Evolutionary conservation across 2,797 vertebrate genomes (phyloP), one percentile per base, ranked within the genome.

Genomic region (Galagoides demidoff): DNA sequence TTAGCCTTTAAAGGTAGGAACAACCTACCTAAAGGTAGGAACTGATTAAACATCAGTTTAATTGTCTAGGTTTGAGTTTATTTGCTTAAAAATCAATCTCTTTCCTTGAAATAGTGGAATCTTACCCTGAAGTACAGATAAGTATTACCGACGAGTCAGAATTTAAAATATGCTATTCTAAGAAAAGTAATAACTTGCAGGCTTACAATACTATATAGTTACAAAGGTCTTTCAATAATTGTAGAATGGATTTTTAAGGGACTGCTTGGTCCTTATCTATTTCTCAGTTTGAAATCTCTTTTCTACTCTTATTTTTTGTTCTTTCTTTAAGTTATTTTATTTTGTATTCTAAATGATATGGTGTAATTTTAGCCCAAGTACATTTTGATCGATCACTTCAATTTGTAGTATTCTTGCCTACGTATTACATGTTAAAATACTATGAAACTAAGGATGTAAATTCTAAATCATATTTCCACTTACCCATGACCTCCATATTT

Each of bases 401-500:
- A 63, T 90, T 34, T 86, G 9, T 37, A 87, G 4, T 78, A 68
- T 29, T 20, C 16, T 63, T 90, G 39, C 11, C 0, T 95, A 83
- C 86, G 96, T 39, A 20, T 66, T 97, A 9, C 2, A 52, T 74
- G 45, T 34, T 59, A 34, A 92, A 97, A 31, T 87, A 79, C 93
- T 96, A 19, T 49, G 85, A 85, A 97, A 37, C 16, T 74, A 23
- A 55, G 94, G 27, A 31, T 70, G 79, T 79, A 85, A 87, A 89
- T 37, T 68, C 55, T 39, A 81, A 52, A 57, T 20, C 25, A 3
- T 86, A 71, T 49, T 55, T 83, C 12, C 31, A 98, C 99, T 98
- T 97, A 98, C 99, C 99, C 94, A 98, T 74, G 92, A 59, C 71
- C 78, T 96, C 98, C 98, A 98, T 98, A 93, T 98, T 98, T 74